phyloP scores from a whole-genome alignment of 2,888 invertebrate genomes.

The Stenoptilia bipunctidactyla region DNA sequence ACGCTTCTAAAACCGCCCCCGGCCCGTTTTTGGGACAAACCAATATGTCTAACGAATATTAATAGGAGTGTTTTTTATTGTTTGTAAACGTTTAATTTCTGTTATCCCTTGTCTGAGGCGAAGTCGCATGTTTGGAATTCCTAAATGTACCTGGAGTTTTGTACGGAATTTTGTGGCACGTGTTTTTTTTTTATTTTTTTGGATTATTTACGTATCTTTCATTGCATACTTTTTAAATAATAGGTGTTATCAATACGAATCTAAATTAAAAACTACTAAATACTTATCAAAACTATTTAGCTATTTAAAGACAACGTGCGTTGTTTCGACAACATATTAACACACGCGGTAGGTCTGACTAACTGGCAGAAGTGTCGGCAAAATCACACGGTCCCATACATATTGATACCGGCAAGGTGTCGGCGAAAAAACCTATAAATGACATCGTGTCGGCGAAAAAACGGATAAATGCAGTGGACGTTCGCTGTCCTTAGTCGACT shows the following conservation, averaged over 20 bases:
- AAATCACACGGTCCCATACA: constrained; percentile 52
- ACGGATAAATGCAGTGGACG: constrained; percentile 42
- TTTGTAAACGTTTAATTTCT: constrained; percentile 43
- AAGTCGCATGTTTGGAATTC: constrained; percentile 38
- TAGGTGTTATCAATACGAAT: too few species aligned
- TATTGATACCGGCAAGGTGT: constrained; percentile 63
- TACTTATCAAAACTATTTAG: too few species aligned
- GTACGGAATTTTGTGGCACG: too few species aligned
- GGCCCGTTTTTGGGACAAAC: constrained; percentile 68
- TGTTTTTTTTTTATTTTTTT: too few species aligned
- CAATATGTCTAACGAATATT: constrained; percentile 70
- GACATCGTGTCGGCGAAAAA: constrained; percentile 48
- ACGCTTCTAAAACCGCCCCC: constrained; percentile 38
- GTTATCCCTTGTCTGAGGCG: constrained; percentile 29
- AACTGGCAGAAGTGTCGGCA: constrained; percentile 26
- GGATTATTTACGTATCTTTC: too few species aligned
- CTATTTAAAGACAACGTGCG: too few species aligned
- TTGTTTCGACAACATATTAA: too few species aligned
- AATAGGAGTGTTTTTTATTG: constrained; percentile 55
- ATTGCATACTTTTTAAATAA: too few species aligned
- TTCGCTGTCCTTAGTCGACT: too few species aligned
- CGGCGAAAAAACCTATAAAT: constrained; percentile 62
- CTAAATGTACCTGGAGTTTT: constrained; percentile 22
- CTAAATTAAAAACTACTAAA: too few species aligned
- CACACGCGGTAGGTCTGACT: neutral